These are phyloP conservation scores for Dorcus hopei DNA, from an alignment of 2,888 invertebrate genomes.

Conservation along the genomic window DNA sequence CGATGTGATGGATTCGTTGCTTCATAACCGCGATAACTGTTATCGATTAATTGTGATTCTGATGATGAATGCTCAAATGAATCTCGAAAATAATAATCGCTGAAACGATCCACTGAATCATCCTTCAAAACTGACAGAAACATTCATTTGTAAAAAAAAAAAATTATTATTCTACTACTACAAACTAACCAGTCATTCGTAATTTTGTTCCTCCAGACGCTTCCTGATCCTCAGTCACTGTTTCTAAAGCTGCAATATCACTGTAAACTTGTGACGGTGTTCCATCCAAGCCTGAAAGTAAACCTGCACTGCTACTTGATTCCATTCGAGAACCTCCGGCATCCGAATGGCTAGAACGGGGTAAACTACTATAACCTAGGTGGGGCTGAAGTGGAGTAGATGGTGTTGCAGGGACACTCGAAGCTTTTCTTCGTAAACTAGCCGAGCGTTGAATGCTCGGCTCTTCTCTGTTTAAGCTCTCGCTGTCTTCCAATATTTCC, in stretches of 20 bases:
- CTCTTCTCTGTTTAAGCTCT: conserved; percentile 62
- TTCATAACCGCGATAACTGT: conserved; percentile 45
- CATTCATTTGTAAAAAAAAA: not conserved
- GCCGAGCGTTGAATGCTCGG: conserved; percentile 53
- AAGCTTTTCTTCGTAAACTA: conserved; percentile 70
- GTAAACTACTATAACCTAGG: conserved; percentile 78
- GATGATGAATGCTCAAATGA: conserved; percentile 78
- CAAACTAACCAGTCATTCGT: conserved; percentile 43
- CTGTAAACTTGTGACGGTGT: conserved; percentile 38
- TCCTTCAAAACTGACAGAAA: conserved; percentile 42
- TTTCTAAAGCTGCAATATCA: conserved; percentile 58
- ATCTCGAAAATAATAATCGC: conserved; percentile 71
- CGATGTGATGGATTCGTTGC: conserved; percentile 49
- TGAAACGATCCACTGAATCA: conserved; percentile 51
- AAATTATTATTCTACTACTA: not conserved
- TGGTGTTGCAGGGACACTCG: conserved; percentile 83
- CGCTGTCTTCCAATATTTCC: conserved; percentile 82
- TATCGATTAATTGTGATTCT: conserved; percentile 65
- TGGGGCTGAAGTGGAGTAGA: conserved; percentile 77
- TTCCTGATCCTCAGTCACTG: conserved; percentile 69
- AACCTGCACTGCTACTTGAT: conserved; percentile 43
- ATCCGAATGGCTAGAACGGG: conserved; percentile 79
- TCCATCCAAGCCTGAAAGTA: conserved; percentile 45
- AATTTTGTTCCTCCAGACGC: conserved; percentile 43
- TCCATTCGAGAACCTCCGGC: conserved; percentile 48